These are phyloP conservation scores for Pandemis corylana DNA, from an alignment of 2,888 invertebrate species.

Conservation along the genomic window DNA sequence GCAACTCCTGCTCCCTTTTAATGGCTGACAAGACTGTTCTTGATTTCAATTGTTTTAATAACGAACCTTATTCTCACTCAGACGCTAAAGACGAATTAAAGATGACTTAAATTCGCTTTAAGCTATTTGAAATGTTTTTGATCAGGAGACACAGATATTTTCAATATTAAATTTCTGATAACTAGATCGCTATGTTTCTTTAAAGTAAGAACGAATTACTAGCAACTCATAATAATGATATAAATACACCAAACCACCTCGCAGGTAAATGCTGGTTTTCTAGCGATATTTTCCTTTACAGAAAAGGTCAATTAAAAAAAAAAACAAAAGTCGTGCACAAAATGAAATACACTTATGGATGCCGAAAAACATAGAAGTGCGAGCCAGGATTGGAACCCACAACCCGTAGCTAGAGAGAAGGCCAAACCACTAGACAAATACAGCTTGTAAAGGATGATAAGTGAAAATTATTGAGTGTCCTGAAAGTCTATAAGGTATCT, in stretches of 20 bases:
- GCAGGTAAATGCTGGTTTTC: too few species aligned
- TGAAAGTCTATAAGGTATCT: too few species aligned
- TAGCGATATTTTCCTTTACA: too few species aligned
- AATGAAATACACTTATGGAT: too few species aligned
- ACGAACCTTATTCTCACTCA: constrained; percentile 14
- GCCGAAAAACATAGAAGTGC: too few species aligned
- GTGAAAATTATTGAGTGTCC: too few species aligned
- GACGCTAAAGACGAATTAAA: constrained; percentile 9
- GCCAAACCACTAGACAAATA: too few species aligned
- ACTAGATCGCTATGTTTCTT: background rate
- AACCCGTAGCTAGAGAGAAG: too few species aligned
- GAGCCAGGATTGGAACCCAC: too few species aligned
- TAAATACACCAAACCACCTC: background rate
- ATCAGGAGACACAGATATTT: background rate
- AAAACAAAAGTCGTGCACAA: too few species aligned
- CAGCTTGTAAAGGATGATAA: too few species aligned
- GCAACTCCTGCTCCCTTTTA: constrained; percentile 19
- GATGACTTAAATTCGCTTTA: constrained; percentile 5
- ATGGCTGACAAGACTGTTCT: constrained; percentile 23
- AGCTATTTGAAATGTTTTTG: constrained; percentile 1
- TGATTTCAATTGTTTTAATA: constrained; percentile 35
- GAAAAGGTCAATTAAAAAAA: too few species aligned
- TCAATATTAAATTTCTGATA: background rate
- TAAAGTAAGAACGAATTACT: background rate
- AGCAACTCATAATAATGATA: background rate